Evolutionary conservation across 1,140 invertebrate genomes (phyloP).

Genomic region (Diorhabda carinulata): DNA sequence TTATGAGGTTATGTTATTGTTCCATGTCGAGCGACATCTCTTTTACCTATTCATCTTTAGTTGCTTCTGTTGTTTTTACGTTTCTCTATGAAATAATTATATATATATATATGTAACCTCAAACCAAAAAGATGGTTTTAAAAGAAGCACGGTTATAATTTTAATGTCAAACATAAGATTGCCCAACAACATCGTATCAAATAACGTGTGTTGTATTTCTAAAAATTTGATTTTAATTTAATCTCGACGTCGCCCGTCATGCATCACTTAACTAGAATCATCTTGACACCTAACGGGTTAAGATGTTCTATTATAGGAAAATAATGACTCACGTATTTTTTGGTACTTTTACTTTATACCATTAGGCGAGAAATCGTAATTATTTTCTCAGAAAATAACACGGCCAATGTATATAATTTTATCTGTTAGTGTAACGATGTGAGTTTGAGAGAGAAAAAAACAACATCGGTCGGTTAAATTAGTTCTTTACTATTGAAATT

Average conservation of each 20-base stretch:
- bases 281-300: slow-evolving; percentile 1
- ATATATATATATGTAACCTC: too few species aligned
- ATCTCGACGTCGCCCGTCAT: neutral
- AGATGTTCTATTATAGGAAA: slow-evolving; percentile 11
- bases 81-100: too few species aligned
- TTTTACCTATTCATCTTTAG: too few species aligned
- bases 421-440: slow-evolving; percentile 16
- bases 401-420: slow-evolving; percentile 11
- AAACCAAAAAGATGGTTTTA: too few species aligned
- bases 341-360: slow-evolving; percentile 13
- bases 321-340: slow-evolving; percentile 12
- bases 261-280: slow-evolving; percentile 1
- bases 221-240: neutral
- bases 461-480: slow-evolving; percentile 5
- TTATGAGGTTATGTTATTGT: too few species aligned
- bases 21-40: too few species aligned
- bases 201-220: neutral
- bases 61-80: too few species aligned
- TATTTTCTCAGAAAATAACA: slow-evolving; percentile 16
- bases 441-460: slow-evolving; percentile 7
- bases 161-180: neutral
- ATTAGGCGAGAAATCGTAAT: slow-evolving; percentile 8
- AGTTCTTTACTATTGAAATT: neutral
- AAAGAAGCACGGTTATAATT: too few species aligned
- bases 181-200: neutral